Evolutionary conservation across 2,888 invertebrate species (phyloP).

Genomic region (Terebella lapidaria): DNA sequence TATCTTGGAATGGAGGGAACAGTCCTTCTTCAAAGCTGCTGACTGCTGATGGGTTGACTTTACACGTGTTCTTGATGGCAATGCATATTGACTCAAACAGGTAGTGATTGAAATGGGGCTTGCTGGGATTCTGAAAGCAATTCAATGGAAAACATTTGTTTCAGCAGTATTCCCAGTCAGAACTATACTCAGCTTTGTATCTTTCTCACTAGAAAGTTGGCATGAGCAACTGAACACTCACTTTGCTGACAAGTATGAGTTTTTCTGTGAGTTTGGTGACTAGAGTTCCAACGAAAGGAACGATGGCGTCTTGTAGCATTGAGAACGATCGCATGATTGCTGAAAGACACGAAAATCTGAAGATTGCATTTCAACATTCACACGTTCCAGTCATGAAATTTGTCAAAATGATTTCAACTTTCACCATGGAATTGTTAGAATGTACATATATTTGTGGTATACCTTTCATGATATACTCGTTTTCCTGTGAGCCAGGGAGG

Average conservation of each 20-base stretch:
- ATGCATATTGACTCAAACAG: slow-evolving; percentile 92
- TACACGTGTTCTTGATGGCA: slow-evolving; percentile 65
- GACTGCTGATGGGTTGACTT: slow-evolving; percentile 72
- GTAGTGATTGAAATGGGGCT: slow-evolving; percentile 97
- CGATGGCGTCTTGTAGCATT: slow-evolving; percentile 72
- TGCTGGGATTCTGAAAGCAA: slow-evolving; percentile 71
- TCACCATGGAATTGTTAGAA: background rate
- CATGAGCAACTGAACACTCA: too few species aligned
- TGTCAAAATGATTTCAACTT: background rate
- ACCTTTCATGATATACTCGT: slow-evolving; percentile 97
- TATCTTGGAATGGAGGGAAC: slow-evolving; percentile 92
- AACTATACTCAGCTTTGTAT: too few species aligned
- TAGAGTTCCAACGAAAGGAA: slow-evolving; percentile 75
- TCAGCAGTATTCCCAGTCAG: too few species aligned
- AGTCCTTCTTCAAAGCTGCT: slow-evolving; percentile 81
- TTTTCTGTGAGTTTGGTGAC: slow-evolving; percentile 81
- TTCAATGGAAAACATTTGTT: background rate
- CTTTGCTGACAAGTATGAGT: slow-evolving; percentile 70
- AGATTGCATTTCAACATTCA: too few species aligned
- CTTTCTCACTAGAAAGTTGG: too few species aligned
- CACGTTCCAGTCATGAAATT: too few species aligned
- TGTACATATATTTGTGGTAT: too few species aligned
- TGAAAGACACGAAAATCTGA: slow-evolving; percentile 51
- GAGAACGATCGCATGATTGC: slow-evolving; percentile 87
- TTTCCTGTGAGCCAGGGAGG: slow-evolving; percentile 73